Conservation (phyloP, 23 tunicate genomes). For the Halocynthia roretzi region DNA sequence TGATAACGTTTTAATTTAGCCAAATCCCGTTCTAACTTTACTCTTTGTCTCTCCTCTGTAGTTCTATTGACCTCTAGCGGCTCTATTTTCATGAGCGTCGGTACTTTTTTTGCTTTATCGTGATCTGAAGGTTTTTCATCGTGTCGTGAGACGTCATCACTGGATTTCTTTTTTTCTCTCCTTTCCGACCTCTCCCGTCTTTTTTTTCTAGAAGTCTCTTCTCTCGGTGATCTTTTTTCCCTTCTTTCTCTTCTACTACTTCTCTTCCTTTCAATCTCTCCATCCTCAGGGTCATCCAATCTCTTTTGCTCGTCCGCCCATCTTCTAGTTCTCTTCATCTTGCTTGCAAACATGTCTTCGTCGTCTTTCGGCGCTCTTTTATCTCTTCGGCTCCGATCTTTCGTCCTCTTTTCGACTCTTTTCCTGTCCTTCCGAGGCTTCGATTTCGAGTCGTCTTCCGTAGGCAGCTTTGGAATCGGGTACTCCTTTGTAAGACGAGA, state of each 20-base stretch:
- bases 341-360: neutral
- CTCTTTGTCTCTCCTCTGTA: conserved; percentile 1
- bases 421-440: neutral
- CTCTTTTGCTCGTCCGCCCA: conserved; percentile 6
- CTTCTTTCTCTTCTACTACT: neutral
- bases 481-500: conserved; percentile 9
- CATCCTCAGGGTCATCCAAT: neutral
- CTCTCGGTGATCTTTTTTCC: neutral
- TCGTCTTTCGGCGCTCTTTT: neutral
- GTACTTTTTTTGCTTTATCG: neutral
- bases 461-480: conserved; percentile 10
- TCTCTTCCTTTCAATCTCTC: neutral
- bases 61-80: neutral
- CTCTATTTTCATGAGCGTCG: conserved; percentile 19
- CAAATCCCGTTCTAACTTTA: conserved; percentile 14
- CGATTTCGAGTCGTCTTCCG: no score
- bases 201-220: neutral
- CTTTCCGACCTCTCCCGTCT: neutral
- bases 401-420: neutral
- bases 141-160: no score
- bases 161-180: neutral
- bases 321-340: neutral
- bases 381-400: neutral
- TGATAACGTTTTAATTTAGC: conserved; percentile 18
- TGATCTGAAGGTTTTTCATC: neutral